Base-by-base conservation (phyloP, 2,888 invertebrate species). In the Epinotia nisella region DNA sequence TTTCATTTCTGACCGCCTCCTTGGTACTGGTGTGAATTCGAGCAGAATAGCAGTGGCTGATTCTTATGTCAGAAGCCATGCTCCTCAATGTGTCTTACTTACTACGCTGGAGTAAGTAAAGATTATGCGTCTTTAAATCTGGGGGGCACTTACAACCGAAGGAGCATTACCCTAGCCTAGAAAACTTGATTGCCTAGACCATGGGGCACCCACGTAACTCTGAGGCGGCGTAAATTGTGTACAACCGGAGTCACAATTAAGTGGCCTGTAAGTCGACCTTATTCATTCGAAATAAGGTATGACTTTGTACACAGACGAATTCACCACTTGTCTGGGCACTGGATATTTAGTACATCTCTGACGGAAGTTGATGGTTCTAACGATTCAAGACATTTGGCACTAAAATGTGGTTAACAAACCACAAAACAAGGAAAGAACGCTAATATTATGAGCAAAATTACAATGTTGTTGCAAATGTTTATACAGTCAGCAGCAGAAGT, bases 201-300 rank as follows among this genome's bases (percentile, higher is more conserved):
- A 17, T 55, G 55, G 21, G 60, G 35, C 59, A 45, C 61, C 69
- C 49, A 72, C 74, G 68, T 59, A 45, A n/a, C 2, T 78, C 75
- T 80, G 79, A 78, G 81, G 81, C 75, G 74, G 68, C 67, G 78
- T 77, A 77, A 81, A 79, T 79, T 76, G 67, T 41, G 68, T 41
- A 51, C 53, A 72, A 35, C n/a, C 35, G 58, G 9, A 59, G 9
- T 24, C 61, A 17, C 11, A 61, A 10, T 62, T 49, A 4, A n/a
- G 5, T 49, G 29, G n/a, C 49, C 24, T n/a, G 24, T n/a, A 17
- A 24, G 21, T 49, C 21, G 24, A 9, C 24, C 62, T 24, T 49
- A n/a, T n/a, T 9, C 3, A n/a, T 7, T 24, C 0, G 62, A 10
- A 49, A 24, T 1, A 62, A 29, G 15, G 49, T 11, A 3, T 49